Evolutionary conservation across 2,888 invertebrate species (phyloP).

Genomic region (Reticulitermes lucifugus): DNA sequence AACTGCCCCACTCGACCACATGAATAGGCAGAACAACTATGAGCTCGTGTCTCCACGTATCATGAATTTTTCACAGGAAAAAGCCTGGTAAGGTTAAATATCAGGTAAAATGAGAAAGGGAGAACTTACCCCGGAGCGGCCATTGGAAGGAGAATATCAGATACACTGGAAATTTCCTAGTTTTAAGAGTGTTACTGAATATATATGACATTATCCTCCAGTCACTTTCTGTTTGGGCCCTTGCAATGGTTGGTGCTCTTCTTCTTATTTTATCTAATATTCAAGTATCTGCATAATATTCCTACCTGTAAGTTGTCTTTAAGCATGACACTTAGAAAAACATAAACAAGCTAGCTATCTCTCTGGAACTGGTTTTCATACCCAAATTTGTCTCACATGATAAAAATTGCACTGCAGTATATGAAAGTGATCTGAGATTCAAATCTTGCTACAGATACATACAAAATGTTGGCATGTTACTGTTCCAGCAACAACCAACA

Average conservation of each 20-base stretch:
- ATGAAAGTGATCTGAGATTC: no score
- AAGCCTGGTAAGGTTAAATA: slow-evolving; percentile 6
- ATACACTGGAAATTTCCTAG: no score
- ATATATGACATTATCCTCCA: background rate
- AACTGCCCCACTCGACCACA: slow-evolving; percentile 5
- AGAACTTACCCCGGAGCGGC: no score
- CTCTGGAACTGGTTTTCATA: background rate
- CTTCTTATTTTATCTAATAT: background rate
- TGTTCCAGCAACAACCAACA: no score
- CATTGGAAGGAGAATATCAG: no score
- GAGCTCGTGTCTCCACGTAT: background rate
- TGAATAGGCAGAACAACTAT: background rate
- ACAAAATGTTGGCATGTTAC: no score
- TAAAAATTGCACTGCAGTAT: no score
- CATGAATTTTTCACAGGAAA: background rate
- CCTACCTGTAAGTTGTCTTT: background rate
- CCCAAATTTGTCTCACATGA: no score
- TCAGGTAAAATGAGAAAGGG: background rate
- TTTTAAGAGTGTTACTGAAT: no score
- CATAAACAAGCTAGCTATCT: background rate
- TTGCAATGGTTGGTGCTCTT: background rate
- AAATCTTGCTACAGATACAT: no score
- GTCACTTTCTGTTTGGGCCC: background rate
- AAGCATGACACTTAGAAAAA: background rate
- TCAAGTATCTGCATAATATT: background rate